phyloP scores from a whole-genome alignment of 2,113 vertebrate genomes.

The Progne subis region DNA sequence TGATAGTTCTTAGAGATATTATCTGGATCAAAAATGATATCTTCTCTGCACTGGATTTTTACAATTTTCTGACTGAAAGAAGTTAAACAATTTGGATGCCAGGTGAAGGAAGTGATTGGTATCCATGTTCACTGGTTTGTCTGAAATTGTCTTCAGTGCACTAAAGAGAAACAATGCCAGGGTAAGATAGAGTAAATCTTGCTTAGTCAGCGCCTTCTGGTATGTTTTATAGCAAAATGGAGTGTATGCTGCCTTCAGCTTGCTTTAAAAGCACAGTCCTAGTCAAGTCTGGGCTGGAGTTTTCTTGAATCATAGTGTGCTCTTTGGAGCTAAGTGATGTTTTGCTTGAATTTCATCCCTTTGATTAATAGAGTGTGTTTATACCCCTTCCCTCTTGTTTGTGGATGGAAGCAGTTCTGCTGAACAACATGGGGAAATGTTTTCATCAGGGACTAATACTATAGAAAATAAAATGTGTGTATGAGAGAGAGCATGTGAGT shows the following conservation, averaged over 20 bases:
- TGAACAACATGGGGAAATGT: not conserved
- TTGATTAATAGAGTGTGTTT: conserved; percentile 4
- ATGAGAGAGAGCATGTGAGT: not conserved
- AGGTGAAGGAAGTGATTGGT: not conserved
- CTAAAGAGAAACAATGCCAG: not conserved
- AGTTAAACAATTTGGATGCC: not conserved
- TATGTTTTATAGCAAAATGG: not conserved
- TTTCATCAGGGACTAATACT: not conserved
- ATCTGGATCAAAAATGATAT: not conserved
- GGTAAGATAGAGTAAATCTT: not conserved
- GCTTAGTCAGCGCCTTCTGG: not conserved
- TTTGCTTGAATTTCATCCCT: not conserved
- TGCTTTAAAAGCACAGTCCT: not conserved
- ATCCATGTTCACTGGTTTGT: not conserved
- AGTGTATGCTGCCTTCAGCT: not conserved
- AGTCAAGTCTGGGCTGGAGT: not conserved
- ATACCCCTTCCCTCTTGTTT: not conserved
- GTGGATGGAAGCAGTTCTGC: not conserved
- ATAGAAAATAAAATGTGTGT: not conserved
- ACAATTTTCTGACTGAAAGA: not conserved
- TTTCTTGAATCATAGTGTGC: not conserved
- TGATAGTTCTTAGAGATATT: not conserved
- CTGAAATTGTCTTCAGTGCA: not conserved
- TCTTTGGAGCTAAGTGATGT: not conserved
- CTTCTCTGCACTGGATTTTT: not conserved